A percentile compares a stretch with the other conserved stretches of the same genome.
These are phyloP conservation scores for Nanger granti DNA, from an alignment of 2,113 vertebrate genomes.

Conservation along the genomic window DNA sequence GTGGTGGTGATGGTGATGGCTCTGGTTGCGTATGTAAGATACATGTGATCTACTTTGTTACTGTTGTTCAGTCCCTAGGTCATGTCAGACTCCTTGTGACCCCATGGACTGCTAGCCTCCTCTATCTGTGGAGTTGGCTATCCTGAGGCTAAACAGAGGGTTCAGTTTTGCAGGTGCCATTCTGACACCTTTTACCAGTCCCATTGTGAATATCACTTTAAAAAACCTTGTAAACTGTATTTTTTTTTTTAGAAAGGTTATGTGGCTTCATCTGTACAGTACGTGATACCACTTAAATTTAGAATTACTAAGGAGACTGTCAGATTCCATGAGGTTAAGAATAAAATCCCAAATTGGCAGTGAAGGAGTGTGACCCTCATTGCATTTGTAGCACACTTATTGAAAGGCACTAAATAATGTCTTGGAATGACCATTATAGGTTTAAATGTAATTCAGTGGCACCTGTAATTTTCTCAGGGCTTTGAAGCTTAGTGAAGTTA, in stretches of 20 bases:
- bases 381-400: neutral
- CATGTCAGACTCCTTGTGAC: neutral
- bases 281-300: conserved; percentile 52
- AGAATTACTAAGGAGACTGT: conserved; percentile 44
- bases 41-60: neutral
- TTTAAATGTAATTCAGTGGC: conserved; percentile 30
- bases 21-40: neutral
- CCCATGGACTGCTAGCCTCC: neutral
- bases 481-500: conserved; percentile 44
- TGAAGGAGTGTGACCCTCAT: neutral
- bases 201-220: conserved; percentile 29
- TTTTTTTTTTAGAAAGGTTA: neutral
- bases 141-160: conserved; percentile 11
- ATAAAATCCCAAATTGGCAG: conserved; percentile 48
- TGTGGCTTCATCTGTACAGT: conserved; percentile 15
- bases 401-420: neutral
- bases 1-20: neutral
- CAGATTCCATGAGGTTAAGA: conserved; percentile 46
- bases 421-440: conserved; percentile 26
- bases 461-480: conserved; percentile 42
- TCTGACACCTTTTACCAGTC: conserved; percentile 26
- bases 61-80: neutral
- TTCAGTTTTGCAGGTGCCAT: neutral
- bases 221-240: conserved; percentile 30
- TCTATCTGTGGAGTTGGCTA: neutral